Evolutionary conservation across 2,797 vertebrate species (phyloP), one percentile per base, ranked within the genome.

Genomic region (Takifugu rubripes): DNA sequence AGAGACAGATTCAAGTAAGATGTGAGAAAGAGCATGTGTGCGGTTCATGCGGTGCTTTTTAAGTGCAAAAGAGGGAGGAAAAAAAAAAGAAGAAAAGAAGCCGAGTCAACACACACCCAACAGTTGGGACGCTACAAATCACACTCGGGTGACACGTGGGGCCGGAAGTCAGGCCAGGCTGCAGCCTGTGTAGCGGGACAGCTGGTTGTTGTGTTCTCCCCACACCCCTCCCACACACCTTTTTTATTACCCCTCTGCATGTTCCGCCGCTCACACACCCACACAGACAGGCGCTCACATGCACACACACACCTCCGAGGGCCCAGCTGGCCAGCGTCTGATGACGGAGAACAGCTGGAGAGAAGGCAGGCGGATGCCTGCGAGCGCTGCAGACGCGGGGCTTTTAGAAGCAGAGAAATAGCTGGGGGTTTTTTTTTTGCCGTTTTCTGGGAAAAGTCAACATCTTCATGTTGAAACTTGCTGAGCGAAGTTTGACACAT

Each of bases 261-360:
- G 64, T 61, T 68, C 66, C 14, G 36, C 29, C 49, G 3, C 52
- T 1, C 59, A 31, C 58, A 53, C 17, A 0, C 49, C 1, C 48
- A 12, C 43, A 12, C 68, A 49, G 59, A 14, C 15, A 47, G 66
- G 50, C n/a, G 10, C 53, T 50, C 70, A 24, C 21, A 24, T 72
- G 25, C 74, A 12, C 66, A 47, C 63, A 56, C 1, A 64, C 72
- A 53, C 58, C 64, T 72, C 75, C 60, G 56, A 70, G 49, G 60
- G 61, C 80, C 80, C 86, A 90, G 88, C 85, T 89, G 88, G 88
- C 83, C 68, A 77, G 80, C 61, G 47, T 81, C 77, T 85, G 86
- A 88, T 78, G 89, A 87, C 79, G 69, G 66, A 72, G 76, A 88
- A 89, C 88, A 90, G 87, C 87, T 89, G 87, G 88, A 88, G 69